phyloP scores from a whole-genome alignment of 2,797 vertebrate species.

The Heterohyrax brucei region DNA sequence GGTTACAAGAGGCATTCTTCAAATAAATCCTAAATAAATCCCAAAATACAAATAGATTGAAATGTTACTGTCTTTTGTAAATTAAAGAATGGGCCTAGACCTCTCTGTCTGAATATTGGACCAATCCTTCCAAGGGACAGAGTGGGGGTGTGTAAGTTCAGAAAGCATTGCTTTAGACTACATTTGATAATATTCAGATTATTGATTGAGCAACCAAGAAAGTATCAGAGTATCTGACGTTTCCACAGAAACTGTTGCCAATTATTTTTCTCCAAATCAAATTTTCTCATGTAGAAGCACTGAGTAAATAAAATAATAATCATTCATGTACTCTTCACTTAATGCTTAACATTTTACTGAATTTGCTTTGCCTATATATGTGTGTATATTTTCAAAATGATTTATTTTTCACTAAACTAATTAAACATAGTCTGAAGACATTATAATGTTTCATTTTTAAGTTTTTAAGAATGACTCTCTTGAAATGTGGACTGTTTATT shows the following conservation, averaged over 20 bases:
- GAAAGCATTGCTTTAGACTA: not conserved
- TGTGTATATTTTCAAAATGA: not conserved
- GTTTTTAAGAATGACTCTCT: not conserved
- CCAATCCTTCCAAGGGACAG: not conserved
- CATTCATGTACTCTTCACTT: not conserved
- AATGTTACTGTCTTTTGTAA: not conserved
- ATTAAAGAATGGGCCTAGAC: not conserved
- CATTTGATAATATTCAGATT: not conserved
- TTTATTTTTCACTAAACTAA: constrained; percentile 34
- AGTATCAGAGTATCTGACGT: not conserved
- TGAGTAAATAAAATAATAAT: constrained; percentile 38
- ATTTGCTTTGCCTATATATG: constrained; percentile 40
- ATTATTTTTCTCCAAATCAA: not conserved
- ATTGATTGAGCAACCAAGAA: not conserved
- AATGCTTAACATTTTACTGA: not conserved
- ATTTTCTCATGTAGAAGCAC: not conserved
- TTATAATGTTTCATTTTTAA: not conserved
- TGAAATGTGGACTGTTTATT: constrained; percentile 9
- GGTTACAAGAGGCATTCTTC: not conserved
- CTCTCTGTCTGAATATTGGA: not conserved
- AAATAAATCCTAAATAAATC: constrained; percentile 7
- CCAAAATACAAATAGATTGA: constrained; percentile 47
- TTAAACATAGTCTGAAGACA: not conserved
- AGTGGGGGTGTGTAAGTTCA: not conserved
- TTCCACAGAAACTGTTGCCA: not conserved